phyloP scores from a whole-genome alignment of 2,888 invertebrate genomes.

The Synergus umbraculus region DNA sequence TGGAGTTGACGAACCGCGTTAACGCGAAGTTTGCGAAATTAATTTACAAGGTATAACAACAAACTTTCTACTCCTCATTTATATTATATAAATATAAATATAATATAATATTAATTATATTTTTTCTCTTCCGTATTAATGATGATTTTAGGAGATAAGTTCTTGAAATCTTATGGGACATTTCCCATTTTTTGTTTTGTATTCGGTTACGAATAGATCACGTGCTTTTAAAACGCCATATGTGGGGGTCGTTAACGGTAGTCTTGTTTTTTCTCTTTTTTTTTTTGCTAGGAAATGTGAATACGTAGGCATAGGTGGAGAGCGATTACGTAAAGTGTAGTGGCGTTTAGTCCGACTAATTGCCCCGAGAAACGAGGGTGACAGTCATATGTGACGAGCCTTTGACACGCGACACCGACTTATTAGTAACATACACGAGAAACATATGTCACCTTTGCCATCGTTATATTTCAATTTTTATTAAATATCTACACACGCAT shows the following conservation, averaged over 20 bases:
- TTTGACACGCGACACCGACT: slow-evolving; percentile 69
- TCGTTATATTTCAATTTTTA: slow-evolving; percentile 27
- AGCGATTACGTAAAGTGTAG: slow-evolving; percentile 71
- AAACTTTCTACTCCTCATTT: background rate
- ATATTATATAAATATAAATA: no score
- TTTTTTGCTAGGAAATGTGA: slow-evolving; percentile 50
- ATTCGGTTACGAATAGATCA: slow-evolving; percentile 15
- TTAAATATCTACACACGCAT: slow-evolving; percentile 16
- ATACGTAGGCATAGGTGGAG: slow-evolving; percentile 45
- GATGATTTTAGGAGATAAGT: background rate
- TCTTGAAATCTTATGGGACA: background rate
- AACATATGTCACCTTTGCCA: slow-evolving; percentile 61
- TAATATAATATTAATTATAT: no score
- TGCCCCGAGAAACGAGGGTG: slow-evolving; percentile 58
- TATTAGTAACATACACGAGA: slow-evolving; percentile 61
- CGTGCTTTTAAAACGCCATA: slow-evolving; percentile 54
- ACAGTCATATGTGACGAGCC: slow-evolving; percentile 60
- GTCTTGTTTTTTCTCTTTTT: slow-evolving; percentile 35
- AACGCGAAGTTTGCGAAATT: background rate
- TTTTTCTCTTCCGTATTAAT: background rate
- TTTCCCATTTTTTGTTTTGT: slow-evolving; percentile 4
- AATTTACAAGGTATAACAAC: background rate
- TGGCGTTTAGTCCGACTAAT: slow-evolving; percentile 71
- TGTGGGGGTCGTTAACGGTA: slow-evolving; percentile 57
- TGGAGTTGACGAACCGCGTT: background rate